Conservation (phyloP, 2,888 invertebrate genomes). For the Rhogogaster chlorosoma region DNA sequence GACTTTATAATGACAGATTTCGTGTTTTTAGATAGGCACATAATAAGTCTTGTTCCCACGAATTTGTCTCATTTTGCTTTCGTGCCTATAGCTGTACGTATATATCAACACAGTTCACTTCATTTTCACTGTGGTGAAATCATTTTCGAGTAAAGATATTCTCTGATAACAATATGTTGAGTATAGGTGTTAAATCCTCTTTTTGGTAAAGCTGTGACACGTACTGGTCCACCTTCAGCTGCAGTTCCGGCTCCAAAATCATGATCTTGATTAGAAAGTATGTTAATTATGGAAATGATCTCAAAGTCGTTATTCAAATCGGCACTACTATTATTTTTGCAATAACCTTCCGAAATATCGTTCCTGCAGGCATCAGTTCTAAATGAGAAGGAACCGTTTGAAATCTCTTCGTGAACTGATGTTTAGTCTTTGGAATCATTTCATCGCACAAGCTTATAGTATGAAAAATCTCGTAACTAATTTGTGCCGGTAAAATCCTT, state of each 20-base stretch:
- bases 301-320: not conserved
- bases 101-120: no score
- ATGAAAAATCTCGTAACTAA: not conserved
- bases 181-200: not conserved
- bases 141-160: no score
- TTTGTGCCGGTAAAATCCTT: not conserved
- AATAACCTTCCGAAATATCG: not conserved
- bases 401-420: not conserved
- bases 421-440: not conserved
- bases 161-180: no score
- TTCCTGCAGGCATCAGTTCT: no score
- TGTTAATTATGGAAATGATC: not conserved
- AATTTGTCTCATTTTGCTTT: not conserved
- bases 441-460: not conserved
- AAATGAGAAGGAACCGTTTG: not conserved
- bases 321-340: not conserved
- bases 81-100: no score
- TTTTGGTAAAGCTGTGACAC: not conserved
- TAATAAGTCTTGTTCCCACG: not conserved
- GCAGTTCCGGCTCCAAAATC: not conserved
- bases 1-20: not conserved
- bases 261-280: not conserved
- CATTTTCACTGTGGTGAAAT: no score
- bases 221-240: constrained; percentile 20
- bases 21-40: not conserved